Evolutionary conservation across 2,888 invertebrate species (phyloP), one percentile per base, ranked within the genome.

Genomic region (Drosophila colorata): DNA sequence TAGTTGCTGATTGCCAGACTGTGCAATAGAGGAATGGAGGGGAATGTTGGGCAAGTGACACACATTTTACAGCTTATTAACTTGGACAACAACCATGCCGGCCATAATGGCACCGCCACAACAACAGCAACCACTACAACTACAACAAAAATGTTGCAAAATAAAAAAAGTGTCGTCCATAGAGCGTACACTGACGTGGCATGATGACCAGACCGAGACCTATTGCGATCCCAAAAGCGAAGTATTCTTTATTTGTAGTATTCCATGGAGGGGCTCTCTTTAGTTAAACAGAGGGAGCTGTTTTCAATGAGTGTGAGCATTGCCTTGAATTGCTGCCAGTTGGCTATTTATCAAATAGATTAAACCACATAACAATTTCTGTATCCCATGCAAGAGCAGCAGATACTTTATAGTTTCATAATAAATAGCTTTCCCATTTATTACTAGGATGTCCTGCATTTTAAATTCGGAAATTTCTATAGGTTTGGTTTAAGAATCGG

Each of bases 41-140:
- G n/a, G 20, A 8, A 41, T 56, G 60, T 82, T 72, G 41, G 71
- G 73, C 80, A 83, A 74, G 84, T 89, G 89, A 89, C 90, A 90
- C 60, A 84, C 80, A 88, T 87, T 89, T 86, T 83, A 81, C 87
- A 86, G 86, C 80, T 90, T 89, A 90, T 87, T 90, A 89, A 88
- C 88, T 82, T 75, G 81, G 63, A 66, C 83, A 84, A 77, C 72
- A 81, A 80, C 77, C 76, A 67, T 66, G 78, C 48, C 55, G 53
- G 46, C 53, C 46, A 63, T 55, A 66, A 67, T 60, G 49, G 40
- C 48, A 52, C 47, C 51, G 52, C 35, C 1, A 56, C 51, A 65
- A 72, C 48, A 57, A 47, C 48, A 41, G 9, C 44, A 38, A 37
- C 58, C 28, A 28, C 28, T 57, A 52, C 38, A 46, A 56, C 47